Evolutionary conservation across 2,797 vertebrate species (phyloP), one percentile per base, ranked within the genome.

Genomic region (Tinamus major): DNA sequence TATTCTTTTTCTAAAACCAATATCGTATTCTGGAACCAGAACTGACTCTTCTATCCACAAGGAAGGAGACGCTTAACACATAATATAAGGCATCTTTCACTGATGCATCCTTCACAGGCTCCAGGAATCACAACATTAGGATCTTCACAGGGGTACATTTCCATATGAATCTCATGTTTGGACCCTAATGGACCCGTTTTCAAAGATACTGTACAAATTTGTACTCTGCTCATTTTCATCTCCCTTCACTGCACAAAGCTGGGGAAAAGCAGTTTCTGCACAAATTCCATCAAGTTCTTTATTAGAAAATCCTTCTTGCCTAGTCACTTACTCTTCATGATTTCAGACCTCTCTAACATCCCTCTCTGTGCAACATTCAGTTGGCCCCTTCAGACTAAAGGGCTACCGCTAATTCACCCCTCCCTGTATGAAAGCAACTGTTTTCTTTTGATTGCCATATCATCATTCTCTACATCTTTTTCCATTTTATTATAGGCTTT

Each of bases 181-280:
- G 1, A 0, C 0, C 13, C 6, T 18, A 46, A 39, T 0, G 12
- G 11, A 29, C 8, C 26, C 33, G 5, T 67, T 59, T 64, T 83
- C 49, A 37, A 85, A 87, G n/a, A 74, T 23, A 55, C 21, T 33
- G 20, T 35, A 87, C n/a, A 58, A 85, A 83, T 74, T 79, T 58
- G 41, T 3, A 13, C 18, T 26, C 15, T 33, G n/a, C 4, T 76
- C 16, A 44, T 58, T 53, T 85, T 77, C 35, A 24, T 62, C 35
- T 78, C 15, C 9, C 5, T 21, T n/a, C n/a, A 42, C 6, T 37
- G 58, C 37, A 64, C 7, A 79, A 74, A 21, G 63, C 61, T 6
- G 7, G 6, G n/a, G 67, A 91, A 91, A 92, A 31, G 33, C 29
- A 71, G 10, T 29, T 87, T 33, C 37, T 63, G 41, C 41, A 82